Conservation (phyloP, 2,797 vertebrate genomes). For the Mormyrus proboscirostris region DNA sequence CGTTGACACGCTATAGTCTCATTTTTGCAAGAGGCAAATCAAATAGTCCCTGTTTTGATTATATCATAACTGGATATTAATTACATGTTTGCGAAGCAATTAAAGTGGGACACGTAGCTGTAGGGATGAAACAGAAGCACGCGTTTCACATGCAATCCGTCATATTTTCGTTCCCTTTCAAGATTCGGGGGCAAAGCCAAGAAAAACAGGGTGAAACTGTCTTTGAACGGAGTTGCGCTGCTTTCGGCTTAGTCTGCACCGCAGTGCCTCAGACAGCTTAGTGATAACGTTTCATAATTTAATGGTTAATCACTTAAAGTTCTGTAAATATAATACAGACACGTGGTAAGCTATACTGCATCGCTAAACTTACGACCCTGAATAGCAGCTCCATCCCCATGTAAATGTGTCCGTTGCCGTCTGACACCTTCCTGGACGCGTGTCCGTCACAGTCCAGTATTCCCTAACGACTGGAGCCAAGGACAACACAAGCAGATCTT, state of each 20-base stretch:
- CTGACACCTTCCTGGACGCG: not conserved
- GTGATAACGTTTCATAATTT: not conserved
- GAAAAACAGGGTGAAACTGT: not conserved
- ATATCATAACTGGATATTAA: conserved; percentile 4
- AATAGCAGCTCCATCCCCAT: not conserved
- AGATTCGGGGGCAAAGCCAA: not conserved
- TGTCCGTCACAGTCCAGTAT: not conserved
- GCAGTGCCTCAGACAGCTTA: not conserved
- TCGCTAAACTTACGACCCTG: not conserved
- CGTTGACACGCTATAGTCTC: not conserved
- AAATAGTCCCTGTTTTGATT: not conserved
- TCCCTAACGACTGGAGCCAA: not conserved
- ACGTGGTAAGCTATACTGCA: not conserved
- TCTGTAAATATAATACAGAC: not conserved
- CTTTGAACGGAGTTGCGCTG: not conserved
- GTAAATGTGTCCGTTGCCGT: not conserved
- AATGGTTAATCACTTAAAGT: not conserved
- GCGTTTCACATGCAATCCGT: not conserved
- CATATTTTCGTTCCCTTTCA: not conserved
- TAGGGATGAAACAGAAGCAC: conserved; percentile 1
- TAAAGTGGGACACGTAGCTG: conserved; percentile 3
- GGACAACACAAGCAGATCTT: not conserved
- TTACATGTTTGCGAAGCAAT: conserved; percentile 15
- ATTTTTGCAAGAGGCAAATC: not conserved
- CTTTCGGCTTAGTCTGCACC: not conserved